Evolutionary conservation across 2,888 invertebrate genomes (phyloP).

Genomic region (Rotaria socialis): DNA sequence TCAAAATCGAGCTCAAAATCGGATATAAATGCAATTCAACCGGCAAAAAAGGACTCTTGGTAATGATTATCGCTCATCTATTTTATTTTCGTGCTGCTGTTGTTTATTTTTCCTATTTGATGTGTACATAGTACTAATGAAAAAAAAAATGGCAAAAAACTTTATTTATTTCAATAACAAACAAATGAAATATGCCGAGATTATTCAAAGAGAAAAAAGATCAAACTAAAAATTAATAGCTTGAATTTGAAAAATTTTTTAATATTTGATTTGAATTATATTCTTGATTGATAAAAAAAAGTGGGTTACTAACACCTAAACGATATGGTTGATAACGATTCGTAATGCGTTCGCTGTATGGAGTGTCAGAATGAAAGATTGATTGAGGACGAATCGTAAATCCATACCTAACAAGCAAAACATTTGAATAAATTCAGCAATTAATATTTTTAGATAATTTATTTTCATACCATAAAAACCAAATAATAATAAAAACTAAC

Average conservation of each 20-base stretch:
- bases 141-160: neutral
- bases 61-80: neutral
- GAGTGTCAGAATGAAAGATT: neutral
- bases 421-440: no score
- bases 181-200: neutral
- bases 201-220: neutral
- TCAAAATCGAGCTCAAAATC: neutral
- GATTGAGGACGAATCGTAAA: conserved; percentile 22
- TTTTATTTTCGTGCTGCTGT: neutral
- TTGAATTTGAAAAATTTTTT: neutral
- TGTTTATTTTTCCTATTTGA: conserved; percentile 14
- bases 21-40: neutral
- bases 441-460: no score
- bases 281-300: conserved; percentile 7
- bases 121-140: conserved; percentile 32
- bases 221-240: no score
- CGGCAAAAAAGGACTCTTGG: neutral
- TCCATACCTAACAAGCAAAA: neutral
- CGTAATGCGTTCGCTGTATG: neutral
- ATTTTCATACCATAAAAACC: conserved; percentile 44
- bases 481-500: conserved; percentile 45
- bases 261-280: neutral
- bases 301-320: conserved; percentile 18
- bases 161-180: neutral
- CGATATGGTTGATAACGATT: conserved; percentile 6